Evolutionary conservation across 2,797 vertebrate genomes (phyloP).

Genomic region (Nyctalus aviator): DNA sequence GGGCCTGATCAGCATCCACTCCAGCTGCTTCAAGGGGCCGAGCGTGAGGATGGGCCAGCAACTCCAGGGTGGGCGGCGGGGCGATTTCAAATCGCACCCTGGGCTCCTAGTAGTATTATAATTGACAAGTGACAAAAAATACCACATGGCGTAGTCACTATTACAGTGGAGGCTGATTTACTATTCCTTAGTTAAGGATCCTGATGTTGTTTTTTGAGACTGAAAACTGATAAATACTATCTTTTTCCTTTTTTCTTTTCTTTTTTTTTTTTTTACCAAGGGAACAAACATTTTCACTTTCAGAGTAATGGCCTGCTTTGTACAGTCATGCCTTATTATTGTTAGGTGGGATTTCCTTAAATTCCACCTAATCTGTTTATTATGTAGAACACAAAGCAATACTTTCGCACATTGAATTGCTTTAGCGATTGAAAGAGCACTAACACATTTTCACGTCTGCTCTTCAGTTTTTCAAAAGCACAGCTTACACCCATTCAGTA

Average conservation of each 20-base stretch:
- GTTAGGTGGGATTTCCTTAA: conserved; percentile 28
- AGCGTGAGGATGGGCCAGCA: too few species aligned
- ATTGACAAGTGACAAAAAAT: conserved; percentile 19
- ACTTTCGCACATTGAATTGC: conserved; percentile 47
- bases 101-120: neutral
- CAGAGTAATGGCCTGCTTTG: conserved; percentile 50
- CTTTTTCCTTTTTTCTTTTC: neutral
- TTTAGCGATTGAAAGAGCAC: neutral
- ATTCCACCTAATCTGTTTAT: neutral
- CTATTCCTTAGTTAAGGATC: conserved; percentile 64
- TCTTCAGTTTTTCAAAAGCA: neutral
- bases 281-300: conserved; percentile 60
- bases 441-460: conserved; percentile 2
- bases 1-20: too few species aligned
- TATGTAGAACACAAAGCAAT: neutral
- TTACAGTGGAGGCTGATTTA: conserved; percentile 55
- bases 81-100: too few species aligned
- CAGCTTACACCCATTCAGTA: neutral
- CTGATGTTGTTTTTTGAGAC: conserved; percentile 23
- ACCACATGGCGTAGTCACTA: neutral
- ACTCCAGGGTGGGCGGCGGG: too few species aligned
- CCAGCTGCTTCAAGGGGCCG: too few species aligned
- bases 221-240: conserved; percentile 58
- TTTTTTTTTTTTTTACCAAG: neutral
- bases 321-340: conserved; percentile 55